Conservation (phyloP, 2,797 vertebrate genomes). For the Scolopax rusticola region DNA sequence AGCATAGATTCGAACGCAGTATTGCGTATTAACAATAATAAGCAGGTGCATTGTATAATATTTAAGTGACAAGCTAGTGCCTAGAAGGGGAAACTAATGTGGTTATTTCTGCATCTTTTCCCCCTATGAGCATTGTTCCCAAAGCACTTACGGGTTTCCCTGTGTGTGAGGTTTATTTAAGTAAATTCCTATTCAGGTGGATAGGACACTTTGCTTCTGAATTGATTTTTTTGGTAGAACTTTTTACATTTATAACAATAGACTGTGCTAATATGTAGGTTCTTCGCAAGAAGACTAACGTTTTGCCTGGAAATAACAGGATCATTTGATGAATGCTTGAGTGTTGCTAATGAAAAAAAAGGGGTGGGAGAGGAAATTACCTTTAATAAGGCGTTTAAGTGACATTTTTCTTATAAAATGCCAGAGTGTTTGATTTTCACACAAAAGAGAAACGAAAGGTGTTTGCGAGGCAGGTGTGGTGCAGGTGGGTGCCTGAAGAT, state of each 20-base stretch:
- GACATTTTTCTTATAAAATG: conserved; percentile 33
- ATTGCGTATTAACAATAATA: conserved; percentile 38
- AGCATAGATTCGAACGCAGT: conserved; percentile 2
- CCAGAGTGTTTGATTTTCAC: neutral
- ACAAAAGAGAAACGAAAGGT: neutral
- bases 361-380: conserved; percentile 57
- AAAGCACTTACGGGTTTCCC: neutral
- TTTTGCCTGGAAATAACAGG: conserved; percentile 27
- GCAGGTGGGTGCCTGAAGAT: neutral
- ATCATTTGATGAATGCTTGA: conserved; percentile 46
- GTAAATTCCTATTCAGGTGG: neutral
- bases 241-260: conserved; percentile 22
- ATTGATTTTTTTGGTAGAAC: neutral
- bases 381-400: conserved; percentile 66
- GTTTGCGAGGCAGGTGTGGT: neutral
- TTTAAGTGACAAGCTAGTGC: conserved; percentile 10
- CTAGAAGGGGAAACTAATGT: neutral
- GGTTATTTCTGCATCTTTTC: conserved; percentile 3
- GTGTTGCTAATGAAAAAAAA: conserved; percentile 52
- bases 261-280: neutral
- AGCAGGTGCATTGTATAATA: conserved; percentile 17
- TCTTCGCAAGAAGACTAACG: neutral
- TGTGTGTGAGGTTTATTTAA: conserved; percentile 17
- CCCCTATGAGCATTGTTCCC: neutral
- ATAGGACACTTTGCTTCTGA: neutral